phyloP scores from a whole-genome alignment of 2,888 invertebrate genomes.

The Drosophila limbata region DNA sequence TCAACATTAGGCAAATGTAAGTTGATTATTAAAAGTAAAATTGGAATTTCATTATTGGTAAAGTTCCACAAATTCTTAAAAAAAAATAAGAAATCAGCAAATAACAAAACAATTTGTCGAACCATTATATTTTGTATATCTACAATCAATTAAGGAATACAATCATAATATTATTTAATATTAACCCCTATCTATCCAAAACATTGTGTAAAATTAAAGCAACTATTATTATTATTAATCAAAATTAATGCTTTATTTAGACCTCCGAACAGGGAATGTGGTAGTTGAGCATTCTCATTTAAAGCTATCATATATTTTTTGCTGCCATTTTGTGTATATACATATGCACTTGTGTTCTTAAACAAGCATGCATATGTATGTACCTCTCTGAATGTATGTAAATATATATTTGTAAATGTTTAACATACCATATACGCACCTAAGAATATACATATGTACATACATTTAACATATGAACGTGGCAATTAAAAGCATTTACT shows the following conservation, averaged over 20 bases:
- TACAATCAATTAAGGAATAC: too few species aligned
- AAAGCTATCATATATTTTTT: neutral
- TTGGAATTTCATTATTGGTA: too few species aligned
- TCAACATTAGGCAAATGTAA: too few species aligned
- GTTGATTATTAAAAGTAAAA: too few species aligned
- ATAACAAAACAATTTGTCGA: too few species aligned
- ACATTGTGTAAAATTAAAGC: neutral
- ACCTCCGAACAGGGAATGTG: neutral
- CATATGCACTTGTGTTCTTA: neutral
- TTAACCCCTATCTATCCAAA: neutral
- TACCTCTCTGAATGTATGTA: neutral
- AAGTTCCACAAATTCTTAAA: too few species aligned
- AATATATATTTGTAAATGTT: constrained; percentile 5
- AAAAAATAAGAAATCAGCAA: too few species aligned
- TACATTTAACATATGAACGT: constrained; percentile 5
- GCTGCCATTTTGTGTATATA: neutral
- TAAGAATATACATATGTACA: neutral
- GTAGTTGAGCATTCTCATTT: neutral
- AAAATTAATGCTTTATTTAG: neutral
- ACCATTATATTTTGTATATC: too few species aligned
- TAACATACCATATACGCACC: neutral
- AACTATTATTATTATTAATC: neutral
- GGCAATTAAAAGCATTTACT: constrained; percentile 9
- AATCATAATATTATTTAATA: neutral
- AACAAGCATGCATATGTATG: neutral